Evolutionary conservation across 2,888 invertebrate species (phyloP).

Genomic region (Patella ulyssiponensis): DNA sequence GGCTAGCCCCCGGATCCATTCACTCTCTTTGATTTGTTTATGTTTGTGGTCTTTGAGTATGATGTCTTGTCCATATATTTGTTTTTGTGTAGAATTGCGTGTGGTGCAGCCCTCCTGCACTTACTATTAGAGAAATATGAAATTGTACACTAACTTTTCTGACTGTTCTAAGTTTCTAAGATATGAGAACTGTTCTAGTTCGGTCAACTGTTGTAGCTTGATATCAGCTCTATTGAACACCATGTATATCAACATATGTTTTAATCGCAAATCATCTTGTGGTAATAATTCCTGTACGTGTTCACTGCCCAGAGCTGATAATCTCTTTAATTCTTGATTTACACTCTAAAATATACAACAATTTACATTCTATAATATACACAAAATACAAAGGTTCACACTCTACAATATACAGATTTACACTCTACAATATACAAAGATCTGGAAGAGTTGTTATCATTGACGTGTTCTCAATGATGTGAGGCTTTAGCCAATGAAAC

Average conservation of each 20-base stretch:
- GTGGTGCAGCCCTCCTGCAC: too few species aligned
- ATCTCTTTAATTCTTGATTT: constrained; percentile 49
- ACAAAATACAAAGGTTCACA: background rate
- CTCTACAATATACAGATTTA: too few species aligned
- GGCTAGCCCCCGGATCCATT: too few species aligned
- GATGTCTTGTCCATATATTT: too few species aligned
- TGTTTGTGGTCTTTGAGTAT: too few species aligned
- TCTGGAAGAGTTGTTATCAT: too few species aligned
- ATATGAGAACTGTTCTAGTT: constrained; percentile 69
- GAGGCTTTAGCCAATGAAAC: too few species aligned
- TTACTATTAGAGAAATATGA: too few species aligned
- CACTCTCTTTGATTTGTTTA: too few species aligned
- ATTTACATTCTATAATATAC: background rate
- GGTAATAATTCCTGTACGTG: constrained; percentile 45
- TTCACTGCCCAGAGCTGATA: constrained; percentile 41
- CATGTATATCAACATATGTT: constrained; percentile 66
- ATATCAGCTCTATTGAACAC: constrained; percentile 43
- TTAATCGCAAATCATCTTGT: constrained; percentile 60
- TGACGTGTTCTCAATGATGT: too few species aligned
- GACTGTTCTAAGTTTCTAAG: constrained; percentile 49
- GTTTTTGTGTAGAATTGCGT: too few species aligned
- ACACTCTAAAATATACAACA: constrained; percentile 45
- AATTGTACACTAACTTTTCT: constrained; percentile 43
- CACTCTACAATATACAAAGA: too few species aligned
- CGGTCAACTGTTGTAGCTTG: constrained; percentile 40